Evolutionary conservation across 2,113 vertebrate genomes (phyloP).

Genomic region (Prunella fulvescens): DNA sequence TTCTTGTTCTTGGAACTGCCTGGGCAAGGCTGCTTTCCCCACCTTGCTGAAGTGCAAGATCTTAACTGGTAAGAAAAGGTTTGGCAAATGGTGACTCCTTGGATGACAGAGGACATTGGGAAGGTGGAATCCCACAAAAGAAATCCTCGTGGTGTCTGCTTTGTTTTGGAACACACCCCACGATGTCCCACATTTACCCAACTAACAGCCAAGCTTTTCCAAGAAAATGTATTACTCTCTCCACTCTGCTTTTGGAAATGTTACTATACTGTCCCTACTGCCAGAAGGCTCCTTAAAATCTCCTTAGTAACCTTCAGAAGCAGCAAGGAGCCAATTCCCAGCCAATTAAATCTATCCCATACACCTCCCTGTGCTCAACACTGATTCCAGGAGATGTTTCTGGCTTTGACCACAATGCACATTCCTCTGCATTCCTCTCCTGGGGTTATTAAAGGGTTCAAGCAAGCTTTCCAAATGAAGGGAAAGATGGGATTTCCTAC

Average conservation of each 20-base stretch:
- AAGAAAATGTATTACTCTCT: neutral
- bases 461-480: neutral
- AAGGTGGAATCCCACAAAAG: neutral
- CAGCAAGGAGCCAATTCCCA: neutral
- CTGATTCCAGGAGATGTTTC: neutral
- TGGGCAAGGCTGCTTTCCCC: neutral
- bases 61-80: neutral
- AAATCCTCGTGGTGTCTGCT: neutral
- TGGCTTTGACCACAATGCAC: neutral
- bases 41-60: neutral
- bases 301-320: neutral
- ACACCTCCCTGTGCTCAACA: neutral
- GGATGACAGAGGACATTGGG: neutral
- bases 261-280: neutral
- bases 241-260: neutral
- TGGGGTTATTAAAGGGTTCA: neutral
- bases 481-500: neutral
- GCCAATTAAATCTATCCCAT: neutral
- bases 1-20: neutral
- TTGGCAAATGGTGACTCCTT: neutral
- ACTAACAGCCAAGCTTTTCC: neutral
- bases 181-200: neutral
- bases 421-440: neutral
- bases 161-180: neutral
- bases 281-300: neutral